Conservation (phyloP, 2,113 vertebrate genomes). For the Siniperca knerii region DNA sequence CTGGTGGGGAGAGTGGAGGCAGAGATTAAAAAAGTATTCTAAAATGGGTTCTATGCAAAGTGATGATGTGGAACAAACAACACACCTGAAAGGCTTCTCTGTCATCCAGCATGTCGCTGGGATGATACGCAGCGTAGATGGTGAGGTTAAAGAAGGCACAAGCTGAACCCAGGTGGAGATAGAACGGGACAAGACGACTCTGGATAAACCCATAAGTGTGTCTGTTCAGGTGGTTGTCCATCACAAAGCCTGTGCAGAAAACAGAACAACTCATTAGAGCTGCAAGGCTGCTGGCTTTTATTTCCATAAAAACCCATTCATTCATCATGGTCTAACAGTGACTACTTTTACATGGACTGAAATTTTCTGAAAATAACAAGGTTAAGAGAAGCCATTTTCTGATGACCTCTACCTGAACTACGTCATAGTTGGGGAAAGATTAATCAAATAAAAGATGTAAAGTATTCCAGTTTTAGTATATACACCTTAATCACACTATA, state of each 20-base stretch:
- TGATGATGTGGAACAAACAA: background rate
- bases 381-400: background rate
- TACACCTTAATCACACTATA: background rate
- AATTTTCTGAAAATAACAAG: background rate
- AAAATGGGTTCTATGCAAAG: background rate
- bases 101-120: conserved; percentile 81
- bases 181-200: conserved; percentile 87
- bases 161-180: conserved; percentile 85
- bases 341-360: background rate
- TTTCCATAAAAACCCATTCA: background rate
- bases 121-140: conserved; percentile 85
- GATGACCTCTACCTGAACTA: background rate
- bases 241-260: conserved; percentile 83
- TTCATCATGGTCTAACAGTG: background rate
- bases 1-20: conserved; percentile 50
- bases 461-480: background rate
- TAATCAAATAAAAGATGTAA: background rate
- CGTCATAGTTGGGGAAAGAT: too few species aligned
- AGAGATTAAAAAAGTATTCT: background rate
- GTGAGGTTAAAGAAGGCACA: conserved; percentile 89
- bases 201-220: conserved; percentile 87
- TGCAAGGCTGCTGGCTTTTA: too few species aligned
- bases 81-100: conserved; percentile 84
- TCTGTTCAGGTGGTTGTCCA: conserved; percentile 86
- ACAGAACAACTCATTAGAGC: conserved; percentile 10